phyloP scores from a whole-genome alignment of 2,888 invertebrate genomes.

The Coenonympha glycerion region DNA sequence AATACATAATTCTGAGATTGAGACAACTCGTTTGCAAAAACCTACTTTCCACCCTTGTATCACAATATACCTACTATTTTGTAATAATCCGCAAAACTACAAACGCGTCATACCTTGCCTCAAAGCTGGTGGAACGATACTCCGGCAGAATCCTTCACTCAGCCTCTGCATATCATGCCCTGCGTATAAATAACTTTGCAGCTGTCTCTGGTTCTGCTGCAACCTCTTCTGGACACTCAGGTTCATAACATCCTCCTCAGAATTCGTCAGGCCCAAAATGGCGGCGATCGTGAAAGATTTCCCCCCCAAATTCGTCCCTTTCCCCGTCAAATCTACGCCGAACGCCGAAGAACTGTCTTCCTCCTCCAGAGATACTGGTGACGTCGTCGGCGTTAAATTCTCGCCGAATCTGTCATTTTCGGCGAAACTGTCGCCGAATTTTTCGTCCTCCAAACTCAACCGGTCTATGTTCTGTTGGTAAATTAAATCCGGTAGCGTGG shows the following conservation, averaged over 20 bases:
- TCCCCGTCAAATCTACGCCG: conserved; percentile 66
- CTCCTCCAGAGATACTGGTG: conserved; percentile 60
- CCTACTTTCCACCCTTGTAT: too few species aligned
- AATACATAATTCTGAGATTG: too few species aligned
- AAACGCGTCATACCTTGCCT: conserved; percentile 57
- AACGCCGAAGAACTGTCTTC: conserved; percentile 58
- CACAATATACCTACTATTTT: too few species aligned
- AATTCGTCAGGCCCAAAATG: conserved; percentile 83
- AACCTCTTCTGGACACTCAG: conserved; percentile 72
- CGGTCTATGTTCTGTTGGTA: conserved; percentile 58
- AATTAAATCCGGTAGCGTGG: conserved; percentile 57
- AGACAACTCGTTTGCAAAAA: too few species aligned
- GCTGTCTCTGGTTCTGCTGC: conserved; percentile 59
- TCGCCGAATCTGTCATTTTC: conserved; percentile 43
- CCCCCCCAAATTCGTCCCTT: conserved; percentile 65
- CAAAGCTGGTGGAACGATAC: conserved; percentile 49
- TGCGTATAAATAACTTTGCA: conserved; percentile 61
- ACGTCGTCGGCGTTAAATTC: conserved; percentile 46
- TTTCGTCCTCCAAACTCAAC: conserved; percentile 47
- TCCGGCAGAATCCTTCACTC: conserved; percentile 59
- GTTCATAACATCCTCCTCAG: conserved; percentile 71
- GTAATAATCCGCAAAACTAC: background rate
- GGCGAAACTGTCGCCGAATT: conserved; percentile 41
- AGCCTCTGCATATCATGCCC: conserved; percentile 62
- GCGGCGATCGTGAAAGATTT: conserved; percentile 93